Conservation (phyloP, 2,797 vertebrate species). For the Peromyscus eremicus region DNA sequence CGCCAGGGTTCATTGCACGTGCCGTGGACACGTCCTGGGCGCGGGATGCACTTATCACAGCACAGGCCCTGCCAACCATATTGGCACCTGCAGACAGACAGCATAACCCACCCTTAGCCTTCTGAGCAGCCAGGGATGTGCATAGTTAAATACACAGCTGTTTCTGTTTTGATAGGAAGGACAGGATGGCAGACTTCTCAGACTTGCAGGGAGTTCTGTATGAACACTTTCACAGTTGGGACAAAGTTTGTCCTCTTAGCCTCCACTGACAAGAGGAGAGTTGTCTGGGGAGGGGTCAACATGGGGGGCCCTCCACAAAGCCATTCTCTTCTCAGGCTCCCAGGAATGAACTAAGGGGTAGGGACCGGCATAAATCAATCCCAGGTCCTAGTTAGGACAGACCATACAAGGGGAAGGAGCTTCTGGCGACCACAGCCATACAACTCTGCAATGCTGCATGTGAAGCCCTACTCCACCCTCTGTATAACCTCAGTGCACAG, state of each 20-base stretch:
- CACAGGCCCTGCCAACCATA: constrained; percentile 99
- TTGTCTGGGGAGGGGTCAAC: constrained; percentile 86
- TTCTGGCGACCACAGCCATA: constrained; percentile 74
- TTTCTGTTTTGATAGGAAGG: not conserved
- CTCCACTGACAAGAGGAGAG: constrained; percentile 86
- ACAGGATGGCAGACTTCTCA: constrained; percentile 65
- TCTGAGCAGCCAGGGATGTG: not conserved
- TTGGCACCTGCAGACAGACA: constrained; percentile 92
- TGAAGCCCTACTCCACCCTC: constrained; percentile 25
- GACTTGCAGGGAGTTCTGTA: constrained; percentile 80
- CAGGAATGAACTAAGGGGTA: constrained; percentile 84
- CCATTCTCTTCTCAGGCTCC: constrained; percentile 83
- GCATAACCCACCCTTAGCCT: not conserved
- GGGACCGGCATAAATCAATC: constrained; percentile 87
- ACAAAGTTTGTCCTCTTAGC: constrained; percentile 82
- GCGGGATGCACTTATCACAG: constrained; percentile 98
- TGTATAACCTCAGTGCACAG: constrained; percentile 31
- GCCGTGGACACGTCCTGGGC: constrained; percentile 98
- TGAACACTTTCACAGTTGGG: constrained; percentile 87
- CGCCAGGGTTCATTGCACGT: constrained; percentile 98
- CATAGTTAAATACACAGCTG: fast-evolving
- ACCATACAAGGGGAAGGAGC: constrained; percentile 77
- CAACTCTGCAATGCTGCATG: constrained; percentile 59
- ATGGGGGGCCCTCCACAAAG: constrained; percentile 86
- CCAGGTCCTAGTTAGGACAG: constrained; percentile 80